Evolutionary conservation across 2,113 vertebrate genomes (phyloP), one percentile per base, ranked within the genome.

Genomic region (Zosterops pallidus): DNA sequence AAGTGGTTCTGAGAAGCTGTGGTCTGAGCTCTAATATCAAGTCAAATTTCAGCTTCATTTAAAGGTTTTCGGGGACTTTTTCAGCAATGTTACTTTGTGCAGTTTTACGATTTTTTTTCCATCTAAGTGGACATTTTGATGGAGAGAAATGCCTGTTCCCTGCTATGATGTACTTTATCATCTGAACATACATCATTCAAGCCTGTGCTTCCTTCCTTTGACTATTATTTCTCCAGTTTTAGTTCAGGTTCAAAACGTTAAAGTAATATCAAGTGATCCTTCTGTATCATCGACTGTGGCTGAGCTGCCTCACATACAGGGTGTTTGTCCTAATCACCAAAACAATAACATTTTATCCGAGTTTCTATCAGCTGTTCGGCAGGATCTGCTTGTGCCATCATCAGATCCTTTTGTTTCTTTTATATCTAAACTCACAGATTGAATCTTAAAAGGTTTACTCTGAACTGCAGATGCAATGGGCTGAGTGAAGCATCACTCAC

Each of bases 401-500:
- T 12, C 49, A 63, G 67, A 52, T 75, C 28, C 49, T 83, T 86
- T 90, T 25, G 9, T 49, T 35, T 56, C 37, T 47, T 12, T 64
- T 64, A 28, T 12, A 49, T 72, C 76, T 71, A 55, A 70, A 81
- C 25, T 53, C n/a, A 44, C 35, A 49, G 56, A 44, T 24, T 46
- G n/a, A 47, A 31, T 55, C 26, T 46, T 49, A 28, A 46, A 44
- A 28, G 24, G 19, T 50, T 91, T 25, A 9, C 57, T 59, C 23
- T 47, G 28, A 86, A n/a, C n/a, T 76, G 52, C 44, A 68, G 52
- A 19, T 22, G 39, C 19, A 65, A 6, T 6, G 39, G 39, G 47
- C 33, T 70, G 65, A 55, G 52, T 6, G 37, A 21, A 75, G 52
- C 33, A 21, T 35, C 2, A 0, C 28, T 10, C 0, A 0, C 11